These are phyloP conservation scores for Eulemur albifrons DNA, from an alignment of 2,797 vertebrate genomes.

Conservation along the genomic window DNA sequence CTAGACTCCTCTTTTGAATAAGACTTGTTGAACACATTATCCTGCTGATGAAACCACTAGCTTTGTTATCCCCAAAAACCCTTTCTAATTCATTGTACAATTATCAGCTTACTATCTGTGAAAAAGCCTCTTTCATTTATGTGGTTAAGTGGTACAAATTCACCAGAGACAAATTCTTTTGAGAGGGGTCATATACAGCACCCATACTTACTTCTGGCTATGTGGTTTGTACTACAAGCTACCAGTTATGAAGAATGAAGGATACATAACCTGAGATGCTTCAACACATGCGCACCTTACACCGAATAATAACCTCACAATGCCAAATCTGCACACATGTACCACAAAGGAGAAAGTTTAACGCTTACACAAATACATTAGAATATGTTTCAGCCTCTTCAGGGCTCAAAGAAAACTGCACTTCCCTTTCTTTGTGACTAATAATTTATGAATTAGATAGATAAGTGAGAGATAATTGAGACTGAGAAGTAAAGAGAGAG, in stretches of 20 bases:
- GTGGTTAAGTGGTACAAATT: background rate
- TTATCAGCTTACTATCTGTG: background rate
- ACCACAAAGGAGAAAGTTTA: background rate
- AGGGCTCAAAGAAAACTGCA: background rate
- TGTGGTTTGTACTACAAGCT: background rate
- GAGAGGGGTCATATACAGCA: background rate
- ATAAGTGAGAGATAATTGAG: background rate
- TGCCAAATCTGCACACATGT: background rate
- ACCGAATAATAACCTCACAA: background rate
- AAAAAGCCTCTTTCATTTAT: background rate
- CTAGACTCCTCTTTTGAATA: constrained; percentile 74
- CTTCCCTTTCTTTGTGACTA: background rate
- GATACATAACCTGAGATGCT: background rate
- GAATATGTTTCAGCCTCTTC: background rate
- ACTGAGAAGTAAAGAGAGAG: background rate
- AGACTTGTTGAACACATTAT: constrained; percentile 73
- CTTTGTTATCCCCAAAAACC: constrained; percentile 66
- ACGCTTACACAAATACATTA: background rate
- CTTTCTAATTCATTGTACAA: constrained; percentile 9
- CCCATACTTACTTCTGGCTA: background rate
- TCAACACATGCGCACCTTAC: background rate
- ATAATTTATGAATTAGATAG: background rate
- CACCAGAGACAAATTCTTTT: background rate
- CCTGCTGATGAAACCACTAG: constrained; percentile 61
- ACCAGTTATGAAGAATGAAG: background rate